Base-by-base conservation (phyloP, 2,888 invertebrate species). In the Machimus rusticus region DNA sequence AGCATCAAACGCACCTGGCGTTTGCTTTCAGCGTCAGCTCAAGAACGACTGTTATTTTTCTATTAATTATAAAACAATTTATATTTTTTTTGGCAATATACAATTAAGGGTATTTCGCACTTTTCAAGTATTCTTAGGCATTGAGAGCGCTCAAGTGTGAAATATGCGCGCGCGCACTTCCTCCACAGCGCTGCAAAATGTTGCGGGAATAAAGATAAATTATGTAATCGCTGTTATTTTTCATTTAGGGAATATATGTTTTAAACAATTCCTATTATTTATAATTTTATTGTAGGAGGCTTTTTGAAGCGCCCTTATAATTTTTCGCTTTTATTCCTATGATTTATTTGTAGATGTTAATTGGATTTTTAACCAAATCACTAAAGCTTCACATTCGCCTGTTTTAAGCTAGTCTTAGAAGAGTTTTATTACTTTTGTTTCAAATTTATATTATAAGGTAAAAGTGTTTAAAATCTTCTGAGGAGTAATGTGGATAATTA, bases 1-100 rank as follows among this genome's bases (percentile, higher is more conserved):
- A 97, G 96, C 93, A 97, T 97, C 91, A 98, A 97, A 91, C 95
- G 97, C 87, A 97, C 97, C 89, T 98, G 97, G 97, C 95, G 97
- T 90, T 94, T 97, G 90, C 94, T 97, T 88, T 97, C 97, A 1
- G 96, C 97, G 88, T 96, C 96, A 88, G 97, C 97, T 88, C 97
- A 97, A 91, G 97, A 97, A 92, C 95, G 97, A 92, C 94, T 97
- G 90, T 94, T 97, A 90, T 97, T 97, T 94, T 97, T 97, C 93
- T 97, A 97, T 94, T 97, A 93, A 94, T 34, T 79, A 81, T 84
- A 84, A 74, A 16, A 43, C 0, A 46, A n/a, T n/a, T n/a, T 1
- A 5, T 1, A 16, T 46, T 79, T 31, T 31, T 88, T 55, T 86
- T 31, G 34, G 57, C 43, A 78, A 87, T 74, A 82, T 79, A 39